phyloP scores from a whole-genome alignment of 2,888 invertebrate species.

The Allygus modestus region DNA sequence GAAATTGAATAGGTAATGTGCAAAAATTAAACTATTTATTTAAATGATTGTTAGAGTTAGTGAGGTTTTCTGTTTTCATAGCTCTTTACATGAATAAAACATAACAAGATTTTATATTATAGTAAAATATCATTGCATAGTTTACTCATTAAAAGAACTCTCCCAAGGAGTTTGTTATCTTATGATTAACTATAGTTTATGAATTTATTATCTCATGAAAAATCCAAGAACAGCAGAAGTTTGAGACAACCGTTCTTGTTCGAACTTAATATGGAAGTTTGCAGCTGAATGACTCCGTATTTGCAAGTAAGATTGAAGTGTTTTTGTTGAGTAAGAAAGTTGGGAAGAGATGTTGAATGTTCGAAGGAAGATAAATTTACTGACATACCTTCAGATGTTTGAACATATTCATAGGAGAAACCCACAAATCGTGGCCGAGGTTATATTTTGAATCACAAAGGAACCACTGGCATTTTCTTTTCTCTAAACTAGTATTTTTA shows the following conservation, averaged over 20 bases:
- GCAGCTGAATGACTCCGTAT: conserved; percentile 48
- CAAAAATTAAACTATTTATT: too few species aligned
- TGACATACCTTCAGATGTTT: conserved; percentile 23
- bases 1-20: too few species aligned
- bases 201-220: conserved; percentile 6
- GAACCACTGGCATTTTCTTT: not conserved
- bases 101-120: too few species aligned
- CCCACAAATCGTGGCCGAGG: not conserved
- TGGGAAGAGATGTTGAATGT: conserved; percentile 48
- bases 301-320: conserved; percentile 57
- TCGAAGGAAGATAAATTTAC: conserved; percentile 44
- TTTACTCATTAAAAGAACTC: not conserved
- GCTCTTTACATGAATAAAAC: too few species aligned
- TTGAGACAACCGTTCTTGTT: conserved; percentile 26
- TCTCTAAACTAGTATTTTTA: too few species aligned
- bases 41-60: too few species aligned
- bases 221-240: conserved; percentile 30
- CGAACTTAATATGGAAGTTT: conserved; percentile 38
- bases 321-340: conserved; percentile 52
- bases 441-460: not conserved
- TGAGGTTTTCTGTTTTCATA: too few species aligned
- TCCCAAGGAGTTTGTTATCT: not conserved
- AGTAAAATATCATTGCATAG: too few species aligned
- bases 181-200: conserved; percentile 1
- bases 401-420: not conserved